Evolutionary conservation across 2,888 invertebrate genomes (phyloP).

Genomic region (Scaptomyza caliginosa): DNA sequence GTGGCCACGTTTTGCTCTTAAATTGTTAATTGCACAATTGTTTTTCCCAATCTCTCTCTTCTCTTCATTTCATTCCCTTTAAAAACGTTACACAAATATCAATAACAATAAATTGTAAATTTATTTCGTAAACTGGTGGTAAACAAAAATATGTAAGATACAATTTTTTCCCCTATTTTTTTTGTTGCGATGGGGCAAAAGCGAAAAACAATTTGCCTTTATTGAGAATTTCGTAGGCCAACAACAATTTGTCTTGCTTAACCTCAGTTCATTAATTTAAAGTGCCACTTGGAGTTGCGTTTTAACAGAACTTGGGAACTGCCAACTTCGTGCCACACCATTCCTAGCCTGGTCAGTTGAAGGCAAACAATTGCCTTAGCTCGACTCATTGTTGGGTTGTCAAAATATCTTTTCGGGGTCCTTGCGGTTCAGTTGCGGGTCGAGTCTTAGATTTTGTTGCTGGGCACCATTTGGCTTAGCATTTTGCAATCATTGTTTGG

Average conservation of each 20-base stretch:
- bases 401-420: slow-evolving; percentile 59
- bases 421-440: slow-evolving; percentile 23
- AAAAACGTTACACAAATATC: slow-evolving; percentile 65
- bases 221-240: slow-evolving; percentile 47
- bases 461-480: slow-evolving; percentile 62
- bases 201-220: slow-evolving; percentile 70
- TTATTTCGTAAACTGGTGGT: slow-evolving; percentile 52
- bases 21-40: slow-evolving; percentile 69
- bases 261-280: slow-evolving; percentile 80
- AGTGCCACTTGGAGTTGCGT: slow-evolving; percentile 63
- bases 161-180: not conserved
- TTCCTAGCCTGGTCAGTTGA: slow-evolving; percentile 11
- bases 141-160: slow-evolving; percentile 42
- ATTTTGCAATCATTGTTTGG: slow-evolving; percentile 62
- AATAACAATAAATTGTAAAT: slow-evolving; percentile 76
- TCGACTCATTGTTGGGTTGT: slow-evolving; percentile 40
- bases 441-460: not conserved
- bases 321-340: not conserved
- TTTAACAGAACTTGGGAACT: slow-evolving; percentile 8
- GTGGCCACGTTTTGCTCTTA: slow-evolving; percentile 56
- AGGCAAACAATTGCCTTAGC: slow-evolving; percentile 16
- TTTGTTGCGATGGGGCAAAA: slow-evolving; percentile 23
- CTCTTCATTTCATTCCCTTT: not conserved
- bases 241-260: slow-evolving; percentile 78
- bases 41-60: not conserved